phyloP scores from a whole-genome alignment of 1,140 invertebrate species.

The Delia radicum region DNA sequence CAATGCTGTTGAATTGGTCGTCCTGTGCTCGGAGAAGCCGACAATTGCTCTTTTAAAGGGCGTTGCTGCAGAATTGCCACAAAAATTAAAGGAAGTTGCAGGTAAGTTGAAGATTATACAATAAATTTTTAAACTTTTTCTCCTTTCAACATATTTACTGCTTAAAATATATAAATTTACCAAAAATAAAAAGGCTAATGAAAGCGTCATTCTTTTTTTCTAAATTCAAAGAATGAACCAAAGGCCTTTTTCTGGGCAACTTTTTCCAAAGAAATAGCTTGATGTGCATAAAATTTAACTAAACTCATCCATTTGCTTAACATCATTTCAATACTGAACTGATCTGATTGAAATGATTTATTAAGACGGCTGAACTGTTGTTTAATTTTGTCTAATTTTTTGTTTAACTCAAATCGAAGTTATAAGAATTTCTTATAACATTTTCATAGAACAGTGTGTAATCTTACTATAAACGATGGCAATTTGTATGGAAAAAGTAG shows the following conservation, averaged over 20 bases:
- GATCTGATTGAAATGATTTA: neutral
- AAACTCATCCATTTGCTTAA: constrained; percentile 1
- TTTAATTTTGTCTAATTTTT: constrained; percentile 5
- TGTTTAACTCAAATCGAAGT: constrained; percentile 40
- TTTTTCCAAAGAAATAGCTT: constrained; percentile 58
- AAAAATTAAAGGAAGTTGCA: constrained; percentile 68
- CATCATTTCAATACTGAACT: constrained; percentile 6
- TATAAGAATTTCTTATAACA: neutral
- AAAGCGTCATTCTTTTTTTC: neutral
- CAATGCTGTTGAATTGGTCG: constrained; percentile 85
- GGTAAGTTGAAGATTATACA: constrained; percentile 37
- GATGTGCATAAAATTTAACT: constrained; percentile 9
- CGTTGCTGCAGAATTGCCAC: constrained; percentile 81
- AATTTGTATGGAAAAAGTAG: constrained; percentile 56
- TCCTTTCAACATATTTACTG: neutral
- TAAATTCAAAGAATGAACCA: neutral
- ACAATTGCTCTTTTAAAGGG: constrained; percentile 82
- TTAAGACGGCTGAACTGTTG: constrained; percentile 2
- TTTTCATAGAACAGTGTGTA: constrained; percentile 7
- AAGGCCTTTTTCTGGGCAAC: constrained; percentile 31
- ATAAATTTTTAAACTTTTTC: neutral
- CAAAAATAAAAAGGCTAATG: neutral
- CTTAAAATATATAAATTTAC: constrained; percentile 23
- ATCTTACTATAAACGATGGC: constrained; percentile 30
- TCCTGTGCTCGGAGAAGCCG: constrained; percentile 92